Base-by-base conservation (phyloP, 2,113 vertebrate genomes). In the Manacus vitellinus region DNA sequence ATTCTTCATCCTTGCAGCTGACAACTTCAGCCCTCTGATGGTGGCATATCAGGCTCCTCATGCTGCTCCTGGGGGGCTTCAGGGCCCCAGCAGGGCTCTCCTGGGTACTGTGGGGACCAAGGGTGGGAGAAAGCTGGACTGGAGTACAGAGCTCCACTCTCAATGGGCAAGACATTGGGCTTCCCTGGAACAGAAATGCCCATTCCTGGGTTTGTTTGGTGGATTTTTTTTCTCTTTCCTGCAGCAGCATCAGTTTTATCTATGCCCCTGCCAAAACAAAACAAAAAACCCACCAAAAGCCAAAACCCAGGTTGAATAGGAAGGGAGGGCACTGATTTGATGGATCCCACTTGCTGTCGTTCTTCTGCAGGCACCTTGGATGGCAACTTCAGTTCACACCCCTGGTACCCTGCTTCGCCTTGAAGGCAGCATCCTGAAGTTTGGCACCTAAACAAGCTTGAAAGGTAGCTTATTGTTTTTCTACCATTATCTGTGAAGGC, bases 1-100 rank as follows among this genome's bases (percentile, higher is more conserved):
- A 92, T 75, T 82, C 89, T 91, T 82, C 61, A 80, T 66, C 74
- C 28, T 62, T 14, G 2, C 87, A 93, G 81, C 87, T 93, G 91
- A 85, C 77, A 37, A 12, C 33, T 56, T 46, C 2, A 7, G 1
- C 68, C 49, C 86, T 81, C 56, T 4, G 0, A 9, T 1, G 3
- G 39, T 4, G 2, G 47, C 39, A 75, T 2, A 2, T 21, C 8
- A 52, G 24, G 10, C 24, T 52, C n/a, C 46, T 88, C 23, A 8
- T 0, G 2, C 51, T 66, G 58, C 31, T 94, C 21, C 68, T 47
- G 37, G 9, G 22, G 14, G 8, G 1, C 10, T 44, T 39, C 0
- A 3, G 25, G 54, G 24, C 9, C 30, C 35, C 7, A 5, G 21
- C 7, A 2, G 8, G 10, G 14, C 33, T 61, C 24, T 72, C 17